Percentiles rank a stretch among this genome's conserved stretches.
phyloP scores from a whole-genome alignment of 2,888 invertebrate species.

The Stegophylla sp. region DNA sequence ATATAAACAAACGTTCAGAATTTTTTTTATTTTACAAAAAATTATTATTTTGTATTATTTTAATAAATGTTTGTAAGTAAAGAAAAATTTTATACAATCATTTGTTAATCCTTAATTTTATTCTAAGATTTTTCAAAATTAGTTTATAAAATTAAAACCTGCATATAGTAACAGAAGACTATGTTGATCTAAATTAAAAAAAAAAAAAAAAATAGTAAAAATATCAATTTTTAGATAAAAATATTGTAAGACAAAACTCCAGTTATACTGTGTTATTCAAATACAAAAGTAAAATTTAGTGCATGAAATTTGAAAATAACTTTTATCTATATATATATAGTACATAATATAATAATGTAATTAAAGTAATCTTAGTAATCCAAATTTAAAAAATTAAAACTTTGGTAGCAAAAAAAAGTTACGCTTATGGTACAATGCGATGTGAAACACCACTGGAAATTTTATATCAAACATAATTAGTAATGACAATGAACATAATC shows the following conservation, averaged over 20 bases:
- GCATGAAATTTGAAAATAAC: too few relatives aligned
- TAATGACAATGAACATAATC: slow-evolving; percentile 17
- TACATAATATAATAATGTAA: too few relatives aligned
- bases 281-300: slow-evolving; percentile 9
- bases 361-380: too few relatives aligned
- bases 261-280: background rate
- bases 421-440: background rate
- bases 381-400: too few relatives aligned
- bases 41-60: background rate
- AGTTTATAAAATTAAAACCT: background rate
- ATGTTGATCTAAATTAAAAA: slow-evolving; percentile 6
- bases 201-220: background rate
- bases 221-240: slow-evolving; percentile 10
- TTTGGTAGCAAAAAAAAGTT: slow-evolving; percentile 20
- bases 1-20: background rate
- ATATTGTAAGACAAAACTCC: slow-evolving; percentile 2
- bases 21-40: background rate
- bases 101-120: background rate
- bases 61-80: background rate
- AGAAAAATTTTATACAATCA: background rate
- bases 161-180: background rate
- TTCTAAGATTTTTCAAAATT: background rate
- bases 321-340: too few relatives aligned
- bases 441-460: slow-evolving; percentile 21
- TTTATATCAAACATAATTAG: slow-evolving; percentile 14